A percentile compares a stretch with the other conserved stretches of the same genome.
phyloP scores from a whole-genome alignment of 2,797 vertebrate genomes.

The Distichodus sexfasciatus region DNA sequence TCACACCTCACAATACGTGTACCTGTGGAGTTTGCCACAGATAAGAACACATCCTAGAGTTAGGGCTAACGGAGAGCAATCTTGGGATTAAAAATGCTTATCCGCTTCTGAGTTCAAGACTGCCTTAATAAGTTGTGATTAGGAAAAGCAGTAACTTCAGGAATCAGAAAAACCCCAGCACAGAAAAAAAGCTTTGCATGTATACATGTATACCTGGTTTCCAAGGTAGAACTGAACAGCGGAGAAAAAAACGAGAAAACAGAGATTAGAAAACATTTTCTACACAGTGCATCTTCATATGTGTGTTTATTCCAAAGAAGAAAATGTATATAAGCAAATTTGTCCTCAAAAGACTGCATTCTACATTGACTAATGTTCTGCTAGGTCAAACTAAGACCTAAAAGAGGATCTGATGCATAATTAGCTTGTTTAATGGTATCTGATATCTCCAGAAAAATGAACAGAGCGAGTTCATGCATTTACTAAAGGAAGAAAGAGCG shows the following conservation, averaged over 20 bases:
- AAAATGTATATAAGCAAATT: no score
- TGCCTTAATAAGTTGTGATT: conserved; percentile 56
- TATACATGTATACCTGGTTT: conserved; percentile 99
- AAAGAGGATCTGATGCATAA: no score
- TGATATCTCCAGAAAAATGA: no score
- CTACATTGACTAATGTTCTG: no score
- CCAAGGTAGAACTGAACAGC: conserved; percentile 99
- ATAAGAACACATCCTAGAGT: conserved; percentile 10
- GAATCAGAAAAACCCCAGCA: conserved; percentile 51
- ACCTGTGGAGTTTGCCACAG: neutral
- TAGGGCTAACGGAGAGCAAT: conserved; percentile 7
- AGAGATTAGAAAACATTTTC: conserved; percentile 72
- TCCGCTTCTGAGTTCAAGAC: conserved; percentile 75
- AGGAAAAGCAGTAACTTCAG: conserved; percentile 56
- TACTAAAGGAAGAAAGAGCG: neutral
- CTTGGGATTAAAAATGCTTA: conserved; percentile 13
- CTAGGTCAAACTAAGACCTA: neutral
- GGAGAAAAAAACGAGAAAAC: conserved; percentile 79
- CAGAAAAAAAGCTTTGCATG: conserved; percentile 67
- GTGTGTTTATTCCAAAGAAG: no score
- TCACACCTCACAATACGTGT: conserved; percentile 3
- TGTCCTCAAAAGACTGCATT: no score
- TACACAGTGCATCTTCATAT: neutral
- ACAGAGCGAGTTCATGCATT: neutral
- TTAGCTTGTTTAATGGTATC: no score